Evolutionary conservation across 2,888 invertebrate species (phyloP).

Genomic region (Euproctis similis): DNA sequence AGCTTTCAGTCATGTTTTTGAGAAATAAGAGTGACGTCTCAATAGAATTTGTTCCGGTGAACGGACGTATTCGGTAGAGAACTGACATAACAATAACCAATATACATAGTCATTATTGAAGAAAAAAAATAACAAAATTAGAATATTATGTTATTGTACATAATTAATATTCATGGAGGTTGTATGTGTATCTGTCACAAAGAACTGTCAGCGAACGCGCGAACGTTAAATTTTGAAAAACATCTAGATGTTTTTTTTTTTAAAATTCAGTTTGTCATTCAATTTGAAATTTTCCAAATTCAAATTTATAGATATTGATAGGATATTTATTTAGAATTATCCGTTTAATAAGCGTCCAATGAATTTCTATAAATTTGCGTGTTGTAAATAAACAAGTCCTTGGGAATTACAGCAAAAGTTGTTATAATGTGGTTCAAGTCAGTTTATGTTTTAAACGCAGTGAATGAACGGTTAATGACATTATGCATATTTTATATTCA

Average conservation of each 20-base stretch:
- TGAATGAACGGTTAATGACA: no score
- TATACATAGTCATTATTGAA: slow-evolving; percentile 28
- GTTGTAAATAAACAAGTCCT: slow-evolving; percentile 21
- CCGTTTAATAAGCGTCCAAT: slow-evolving; percentile 10
- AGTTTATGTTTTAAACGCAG: no score
- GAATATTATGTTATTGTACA: slow-evolving; percentile 15
- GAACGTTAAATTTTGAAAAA: no score
- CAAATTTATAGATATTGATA: slow-evolving; percentile 1
- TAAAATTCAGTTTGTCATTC: no score
- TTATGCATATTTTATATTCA: no score
- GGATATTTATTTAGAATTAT: no score
- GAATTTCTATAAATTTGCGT: no score
- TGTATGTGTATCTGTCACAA: no score
- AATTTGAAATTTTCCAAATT: no score
- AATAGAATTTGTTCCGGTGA: slow-evolving; percentile 53
- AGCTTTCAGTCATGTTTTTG: slow-evolving; percentile 31
- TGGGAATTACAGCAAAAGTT: slow-evolving; percentile 25
- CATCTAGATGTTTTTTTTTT: no score
- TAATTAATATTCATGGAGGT: slow-evolving; percentile 9
- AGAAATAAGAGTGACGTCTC: slow-evolving; percentile 39
- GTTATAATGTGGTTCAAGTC: no score
- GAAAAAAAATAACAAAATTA: slow-evolving; percentile 22
- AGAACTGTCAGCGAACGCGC: no score
- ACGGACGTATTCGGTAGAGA: slow-evolving; percentile 41
- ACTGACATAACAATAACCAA: slow-evolving; percentile 33